These are phyloP conservation scores for Cosmia pyralina DNA, from an alignment of 2,888 invertebrate genomes.

Conservation along the genomic window DNA sequence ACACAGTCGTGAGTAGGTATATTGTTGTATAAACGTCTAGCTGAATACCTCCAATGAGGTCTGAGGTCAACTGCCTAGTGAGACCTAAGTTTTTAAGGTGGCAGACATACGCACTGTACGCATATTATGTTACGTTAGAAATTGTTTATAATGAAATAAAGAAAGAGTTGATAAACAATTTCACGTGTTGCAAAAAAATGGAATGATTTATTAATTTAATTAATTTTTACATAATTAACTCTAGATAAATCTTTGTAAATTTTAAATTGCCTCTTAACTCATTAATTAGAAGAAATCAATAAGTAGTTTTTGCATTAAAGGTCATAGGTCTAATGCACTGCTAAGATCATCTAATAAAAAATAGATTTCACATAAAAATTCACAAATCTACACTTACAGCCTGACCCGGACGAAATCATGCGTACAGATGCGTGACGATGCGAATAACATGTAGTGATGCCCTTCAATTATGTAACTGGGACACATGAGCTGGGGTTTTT, in stretches of 20 bases:
- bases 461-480: constrained; percentile 72
- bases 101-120: neutral
- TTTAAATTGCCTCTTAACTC: neutral
- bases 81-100: constrained; percentile 27
- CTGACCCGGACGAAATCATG: constrained; percentile 47
- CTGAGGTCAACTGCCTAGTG: constrained; percentile 41
- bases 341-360: neutral
- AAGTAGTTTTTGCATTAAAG: neutral
- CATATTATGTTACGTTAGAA: neutral
- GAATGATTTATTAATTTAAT: neutral
- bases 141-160: neutral
- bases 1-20: constrained; percentile 35
- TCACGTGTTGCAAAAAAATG: neutral
- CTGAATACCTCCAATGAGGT: constrained; percentile 34
- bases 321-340: neutral
- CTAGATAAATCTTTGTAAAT: neutral
- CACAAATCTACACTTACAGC: constrained; percentile 9
- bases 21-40: constrained; percentile 28
- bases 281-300: neutral
- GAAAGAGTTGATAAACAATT: neutral
- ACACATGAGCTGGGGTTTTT: constrained; percentile 56
- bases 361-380: neutral
- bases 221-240: neutral
- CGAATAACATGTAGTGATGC: constrained; percentile 53
- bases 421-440: constrained; percentile 51